Conservation (phyloP, 1,140 invertebrate species). For the Drosophila bocki region DNA sequence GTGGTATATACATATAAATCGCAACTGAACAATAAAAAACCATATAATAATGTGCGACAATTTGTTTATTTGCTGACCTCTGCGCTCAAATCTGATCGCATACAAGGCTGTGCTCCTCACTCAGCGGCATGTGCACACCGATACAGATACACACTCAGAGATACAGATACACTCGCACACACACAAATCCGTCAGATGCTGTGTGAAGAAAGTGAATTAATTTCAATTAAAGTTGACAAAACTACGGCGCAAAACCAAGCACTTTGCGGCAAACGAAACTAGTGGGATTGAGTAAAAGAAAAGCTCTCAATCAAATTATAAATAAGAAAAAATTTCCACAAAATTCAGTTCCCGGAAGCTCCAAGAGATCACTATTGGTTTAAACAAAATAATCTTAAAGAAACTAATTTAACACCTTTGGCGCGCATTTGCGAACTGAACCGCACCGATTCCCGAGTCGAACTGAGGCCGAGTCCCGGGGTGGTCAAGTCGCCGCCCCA, state of each 20-base stretch:
- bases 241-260: constrained; percentile 76
- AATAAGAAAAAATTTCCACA: constrained; percentile 8
- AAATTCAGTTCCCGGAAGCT: constrained; percentile 4
- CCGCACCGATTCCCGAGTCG: constrained; percentile 72
- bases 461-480: constrained; percentile 35
- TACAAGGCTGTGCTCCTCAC: constrained; percentile 73
- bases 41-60: constrained; percentile 63
- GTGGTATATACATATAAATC: constrained; percentile 8
- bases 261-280: constrained; percentile 57
- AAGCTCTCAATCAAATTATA: constrained; percentile 4
- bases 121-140: constrained; percentile 56
- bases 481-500: constrained; percentile 46
- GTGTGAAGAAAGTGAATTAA: constrained; percentile 82
- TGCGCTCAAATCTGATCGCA: constrained; percentile 83
- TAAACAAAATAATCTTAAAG: background rate
- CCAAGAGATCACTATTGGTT: background rate
- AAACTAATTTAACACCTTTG: constrained; percentile 43
- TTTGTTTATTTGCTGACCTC: constrained; percentile 84
- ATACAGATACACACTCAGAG: constrained; percentile 23
- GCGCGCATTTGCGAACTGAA: constrained; percentile 68
- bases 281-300: constrained; percentile 38
- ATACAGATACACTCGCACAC: constrained; percentile 9
- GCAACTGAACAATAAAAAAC: constrained; percentile 41
- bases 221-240: constrained; percentile 81
- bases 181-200: constrained; percentile 33